These are phyloP conservation scores for Vanessa cardui DNA, from an alignment of 2,888 invertebrate species.

Conservation along the genomic window DNA sequence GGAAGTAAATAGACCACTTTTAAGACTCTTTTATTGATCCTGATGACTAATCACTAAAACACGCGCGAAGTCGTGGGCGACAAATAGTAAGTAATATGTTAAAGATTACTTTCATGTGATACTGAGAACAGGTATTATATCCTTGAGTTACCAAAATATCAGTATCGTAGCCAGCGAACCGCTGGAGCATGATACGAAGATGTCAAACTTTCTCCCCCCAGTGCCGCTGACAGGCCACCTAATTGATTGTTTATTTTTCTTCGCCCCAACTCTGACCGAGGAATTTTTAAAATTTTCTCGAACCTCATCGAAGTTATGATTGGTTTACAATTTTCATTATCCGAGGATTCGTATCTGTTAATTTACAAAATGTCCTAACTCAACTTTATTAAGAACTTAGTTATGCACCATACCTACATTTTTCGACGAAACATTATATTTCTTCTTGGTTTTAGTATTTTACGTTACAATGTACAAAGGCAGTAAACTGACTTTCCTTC, in stretches of 20 bases:
- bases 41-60: too few relatives aligned
- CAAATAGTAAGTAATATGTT: too few relatives aligned
- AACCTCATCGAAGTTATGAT: conserved; percentile 35
- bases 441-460: too few relatives aligned
- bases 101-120: too few relatives aligned
- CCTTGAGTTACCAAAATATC: conserved; percentile 14
- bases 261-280: conserved; percentile 44
- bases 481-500: not conserved
- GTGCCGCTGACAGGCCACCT: conserved; percentile 74
- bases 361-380: conserved; percentile 6
- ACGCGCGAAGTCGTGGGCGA: too few relatives aligned
- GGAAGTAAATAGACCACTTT: too few relatives aligned
- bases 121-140: not conserved
- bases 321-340: conserved; percentile 27
- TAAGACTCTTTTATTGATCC: too few relatives aligned
- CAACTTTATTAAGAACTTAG: not conserved
- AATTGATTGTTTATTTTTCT: conserved; percentile 73
- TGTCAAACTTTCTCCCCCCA: conserved; percentile 50
- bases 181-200: conserved; percentile 26
- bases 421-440: too few relatives aligned
- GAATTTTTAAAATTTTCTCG: conserved; percentile 55
- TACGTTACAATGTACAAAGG: too few relatives aligned
- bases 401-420: too few relatives aligned
- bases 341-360: not conserved
- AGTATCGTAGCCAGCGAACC: conserved; percentile 17